Base-by-base conservation (phyloP, 2,888 invertebrate genomes). In the Tortricodes alternella region DNA sequence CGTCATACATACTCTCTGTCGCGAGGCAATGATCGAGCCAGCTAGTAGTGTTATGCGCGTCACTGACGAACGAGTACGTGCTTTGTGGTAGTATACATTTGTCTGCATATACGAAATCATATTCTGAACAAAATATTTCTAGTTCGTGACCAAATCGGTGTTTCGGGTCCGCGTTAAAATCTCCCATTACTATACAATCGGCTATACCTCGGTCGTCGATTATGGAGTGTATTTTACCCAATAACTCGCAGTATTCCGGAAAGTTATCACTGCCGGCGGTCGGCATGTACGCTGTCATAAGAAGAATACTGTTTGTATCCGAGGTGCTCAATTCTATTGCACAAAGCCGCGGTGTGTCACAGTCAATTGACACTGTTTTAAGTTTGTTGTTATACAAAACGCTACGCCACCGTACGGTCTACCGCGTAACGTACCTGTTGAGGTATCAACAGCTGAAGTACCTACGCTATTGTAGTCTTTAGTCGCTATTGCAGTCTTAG, bases 21-120 rank as follows among this genome's bases (percentile, higher is more conserved):
- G 21, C 46, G 1, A 46, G 46, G 46, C 46, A 46, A 21, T 46
- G 46, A 21, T 46, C 46, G 15, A 46, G 46, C 46, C 46, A 46
- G 13, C 46, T 46, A 4, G 13, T 34, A 19, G 46, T 34, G 29
- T 34, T 11, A 46, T 34, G 32, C 21, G 34, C 11, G 35, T 46
- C 46, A 15, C 46, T 46, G 46, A 46, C 46, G 23, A 23, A 35
- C n/a, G 35, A 9, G 46, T 46, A 46, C n/a, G 35, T 46, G 35
- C 23, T 23, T 35, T 35, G 13, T 3, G 43, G 27, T 27, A 46
- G 29, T 15, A 23, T 7, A 6, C 8, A 13, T 4, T 15, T 41
- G 13, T 41, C 41, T 2, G 41, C 41, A 13, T 24, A 41, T 24
- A 15, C 15, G 2, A 41, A 15, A 8, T 23, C 13, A 15, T 41